Base-by-base conservation (phyloP, 2,113 vertebrate genomes). In the Illadopsis cleaveri region DNA sequence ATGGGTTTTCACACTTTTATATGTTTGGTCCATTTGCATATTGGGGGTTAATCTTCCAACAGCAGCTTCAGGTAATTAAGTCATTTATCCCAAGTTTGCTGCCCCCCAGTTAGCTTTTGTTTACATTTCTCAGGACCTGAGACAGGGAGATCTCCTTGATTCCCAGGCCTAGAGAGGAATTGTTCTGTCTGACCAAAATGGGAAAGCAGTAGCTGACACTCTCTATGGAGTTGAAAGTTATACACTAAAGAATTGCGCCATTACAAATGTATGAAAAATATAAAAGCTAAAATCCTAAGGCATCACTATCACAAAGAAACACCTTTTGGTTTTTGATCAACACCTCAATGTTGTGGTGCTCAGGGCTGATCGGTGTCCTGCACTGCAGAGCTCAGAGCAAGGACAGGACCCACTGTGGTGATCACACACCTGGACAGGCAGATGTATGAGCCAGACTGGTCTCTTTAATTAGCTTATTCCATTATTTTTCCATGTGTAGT, bases 401-500 rank as follows among this genome's bases (percentile, higher is more conserved):
- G 27, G 33, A 4, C 47, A 83, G 51, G 9, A 79, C 25, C 25
- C 10, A 15, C n/a, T 22, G 31, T 44, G 30, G 24, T 53, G 19
- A 11, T 28, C 15, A 62, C 40, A 51, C 22, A 51, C 16, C 45
- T 8, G 18, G 4, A 28, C 24, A 48, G 47, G 14, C 4, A 79
- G 30, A 33, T 27, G 15, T 24, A 17, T 0, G 3, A 15, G 9
- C 4, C n/a, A 58, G 17, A 47, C 35, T 37, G 9, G 4, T 6
- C 15, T 10, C 23, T 54, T 50, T 37, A 54, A 31, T 68, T 14
- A 20, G 6, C 21, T 73, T 6, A 22, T 23, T 27, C 13, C 10
- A 56, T 15, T 79, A 5, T 61, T 79, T 65, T 24, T 19, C 28
- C n/a, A 18, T 5, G 3, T 16, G 42, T 40, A 21, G 11, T 60